Evolutionary conservation across 2,888 invertebrate species (phyloP).

Genomic region (Chrysolina americana): DNA sequence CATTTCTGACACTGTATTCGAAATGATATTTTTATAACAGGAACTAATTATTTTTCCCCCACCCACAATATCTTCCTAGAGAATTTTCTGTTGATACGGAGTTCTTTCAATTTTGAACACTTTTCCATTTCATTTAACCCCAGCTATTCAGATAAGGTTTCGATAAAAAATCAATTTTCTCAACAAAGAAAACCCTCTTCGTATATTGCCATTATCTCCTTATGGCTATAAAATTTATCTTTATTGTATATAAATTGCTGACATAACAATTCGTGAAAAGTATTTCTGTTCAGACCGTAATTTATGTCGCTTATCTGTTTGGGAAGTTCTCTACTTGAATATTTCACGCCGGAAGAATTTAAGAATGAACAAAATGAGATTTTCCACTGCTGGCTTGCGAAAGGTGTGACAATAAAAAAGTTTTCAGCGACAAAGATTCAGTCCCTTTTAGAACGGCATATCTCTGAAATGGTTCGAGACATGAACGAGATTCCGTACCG

Average conservation of each 20-base stretch:
- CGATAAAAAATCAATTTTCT: slow-evolving; percentile 48
- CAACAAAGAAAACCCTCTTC: slow-evolving; percentile 34
- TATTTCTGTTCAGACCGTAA: slow-evolving; percentile 24
- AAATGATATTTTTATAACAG: no score
- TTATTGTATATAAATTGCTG: slow-evolving; percentile 45
- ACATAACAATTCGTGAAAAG: slow-evolving; percentile 39
- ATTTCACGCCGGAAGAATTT: slow-evolving; percentile 24
- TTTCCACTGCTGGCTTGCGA: slow-evolving; percentile 8
- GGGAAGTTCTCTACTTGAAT: slow-evolving; percentile 35
- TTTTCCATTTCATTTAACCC: slow-evolving; percentile 8
- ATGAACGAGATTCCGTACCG: not conserved
- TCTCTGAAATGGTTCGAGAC: not conserved
- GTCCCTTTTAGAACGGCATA: not conserved
- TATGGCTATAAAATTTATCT: slow-evolving; percentile 44
- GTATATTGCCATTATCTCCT: slow-evolving; percentile 40
- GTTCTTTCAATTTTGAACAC: slow-evolving; percentile 1
- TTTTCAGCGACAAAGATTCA: slow-evolving; percentile 24
- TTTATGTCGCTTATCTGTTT: slow-evolving; percentile 38
- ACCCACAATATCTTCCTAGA: no score
- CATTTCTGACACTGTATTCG: no score
- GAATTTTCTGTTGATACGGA: not conserved
- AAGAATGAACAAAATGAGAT: slow-evolving; percentile 27
- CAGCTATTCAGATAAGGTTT: slow-evolving; percentile 34
- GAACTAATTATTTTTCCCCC: no score
- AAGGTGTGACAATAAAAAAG: slow-evolving; percentile 30